phyloP scores from a whole-genome alignment of 2,797 vertebrate species.

The Phyllotis vaccarum region DNA sequence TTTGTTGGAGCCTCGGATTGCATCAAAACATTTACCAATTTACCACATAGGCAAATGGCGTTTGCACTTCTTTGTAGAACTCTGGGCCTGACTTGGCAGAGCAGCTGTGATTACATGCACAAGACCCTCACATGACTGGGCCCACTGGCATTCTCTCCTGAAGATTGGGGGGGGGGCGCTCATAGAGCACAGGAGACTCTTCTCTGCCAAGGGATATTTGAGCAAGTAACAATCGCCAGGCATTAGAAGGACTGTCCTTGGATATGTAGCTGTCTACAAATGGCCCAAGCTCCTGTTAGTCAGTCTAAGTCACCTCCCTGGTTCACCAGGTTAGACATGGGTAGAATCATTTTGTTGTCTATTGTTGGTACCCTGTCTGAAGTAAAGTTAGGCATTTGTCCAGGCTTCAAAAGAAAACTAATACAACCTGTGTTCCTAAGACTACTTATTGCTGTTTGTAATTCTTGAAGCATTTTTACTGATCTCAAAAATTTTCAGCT shows the following conservation, averaged over 20 bases:
- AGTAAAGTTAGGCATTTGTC: background rate
- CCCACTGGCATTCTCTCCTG: background rate
- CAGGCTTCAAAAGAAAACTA: background rate
- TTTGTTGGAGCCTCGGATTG: background rate
- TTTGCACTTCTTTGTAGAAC: background rate
- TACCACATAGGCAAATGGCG: background rate
- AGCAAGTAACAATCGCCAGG: background rate
- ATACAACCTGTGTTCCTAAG: background rate
- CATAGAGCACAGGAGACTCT: rapidly evolving
- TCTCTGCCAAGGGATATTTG: background rate
- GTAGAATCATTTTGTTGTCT: background rate
- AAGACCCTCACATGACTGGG: background rate
- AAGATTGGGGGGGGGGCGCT: background rate
- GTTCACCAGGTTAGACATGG: background rate
- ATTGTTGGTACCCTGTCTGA: background rate
- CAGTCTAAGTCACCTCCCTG: background rate
- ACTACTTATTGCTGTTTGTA: background rate
- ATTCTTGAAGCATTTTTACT: background rate
- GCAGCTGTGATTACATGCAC: background rate
- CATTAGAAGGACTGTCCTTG: background rate
- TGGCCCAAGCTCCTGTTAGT: background rate
- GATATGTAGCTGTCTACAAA: background rate
- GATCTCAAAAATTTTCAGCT: background rate
- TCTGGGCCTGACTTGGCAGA: background rate
- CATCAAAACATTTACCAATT: background rate